phyloP scores from a whole-genome alignment of 2,113 vertebrate species.

The Caranx ignobilis region DNA sequence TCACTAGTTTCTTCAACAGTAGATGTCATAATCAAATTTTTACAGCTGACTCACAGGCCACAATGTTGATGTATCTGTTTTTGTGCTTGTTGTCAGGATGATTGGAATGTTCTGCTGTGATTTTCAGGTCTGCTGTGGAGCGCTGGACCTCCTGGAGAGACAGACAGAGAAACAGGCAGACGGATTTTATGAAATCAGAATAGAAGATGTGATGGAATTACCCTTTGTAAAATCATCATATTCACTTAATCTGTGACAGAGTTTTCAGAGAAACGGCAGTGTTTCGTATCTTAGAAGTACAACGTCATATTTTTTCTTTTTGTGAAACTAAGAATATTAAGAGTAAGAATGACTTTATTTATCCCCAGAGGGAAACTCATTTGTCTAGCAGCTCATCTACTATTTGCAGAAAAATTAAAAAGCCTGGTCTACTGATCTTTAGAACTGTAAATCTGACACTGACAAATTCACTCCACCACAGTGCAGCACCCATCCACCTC shows the following conservation, averaged over 20 bases:
- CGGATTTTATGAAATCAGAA: constrained; percentile 43
- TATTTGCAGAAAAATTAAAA: too few relatives aligned
- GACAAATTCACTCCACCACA: constrained; percentile 13
- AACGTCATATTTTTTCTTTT: constrained; percentile 4
- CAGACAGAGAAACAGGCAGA: constrained; percentile 36
- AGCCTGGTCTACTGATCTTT: background rate
- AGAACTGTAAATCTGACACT: constrained; percentile 7
- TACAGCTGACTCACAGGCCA: constrained; percentile 93
- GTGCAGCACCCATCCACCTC: constrained; percentile 5
- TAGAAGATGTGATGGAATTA: constrained; percentile 22
- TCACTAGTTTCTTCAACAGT: constrained; percentile 45
- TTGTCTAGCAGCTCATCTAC: too few relatives aligned
- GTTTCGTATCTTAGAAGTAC: background rate
- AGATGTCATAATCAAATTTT: constrained; percentile 50
- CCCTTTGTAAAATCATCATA: background rate
- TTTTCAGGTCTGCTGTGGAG: constrained; percentile 95
- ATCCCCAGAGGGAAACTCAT: background rate
- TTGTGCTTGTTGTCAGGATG: constrained; percentile 99
- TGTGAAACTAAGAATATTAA: background rate
- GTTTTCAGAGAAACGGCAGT: background rate
- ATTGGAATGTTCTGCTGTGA: constrained; percentile 99
- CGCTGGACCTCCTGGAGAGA: constrained; percentile 93
- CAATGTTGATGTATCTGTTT: constrained; percentile 99
- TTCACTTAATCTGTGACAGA: background rate
- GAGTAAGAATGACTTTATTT: background rate